Base-by-base conservation (phyloP, 1,140 invertebrate genomes). In the Linepithema humile region DNA sequence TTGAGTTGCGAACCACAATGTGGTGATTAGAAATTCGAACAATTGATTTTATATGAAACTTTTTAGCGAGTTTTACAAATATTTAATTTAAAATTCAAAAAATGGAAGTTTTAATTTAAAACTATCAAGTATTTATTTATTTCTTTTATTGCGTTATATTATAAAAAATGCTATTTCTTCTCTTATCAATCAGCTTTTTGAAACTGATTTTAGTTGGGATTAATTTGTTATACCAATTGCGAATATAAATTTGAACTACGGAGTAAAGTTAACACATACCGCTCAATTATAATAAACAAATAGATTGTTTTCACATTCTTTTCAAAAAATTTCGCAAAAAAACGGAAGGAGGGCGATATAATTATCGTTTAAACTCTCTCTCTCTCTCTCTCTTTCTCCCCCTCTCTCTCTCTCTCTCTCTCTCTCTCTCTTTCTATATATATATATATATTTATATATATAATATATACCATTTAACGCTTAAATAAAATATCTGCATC, bases 401-500 rank as follows among this genome's bases (percentile, higher is more conserved):
- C 45, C 20, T 45, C 40, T 45, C 38, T 45, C 26, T 23, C n/a
- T n/a, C n/a, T n/a, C n/a, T n/a, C 50, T 23, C 23, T 70, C 45
- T n/a, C 50, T 50, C 45, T 50, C 20, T 70, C 67, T 70, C 26
- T 60, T n/a, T 55, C 20, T 72, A 60, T 60, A 59, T 4, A 60
- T 50, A 65, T 45, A 62, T 62, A 26, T 26, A 35, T 26, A 62
- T 20, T 65, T 65, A 64, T 75, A 83, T 83, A 74, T 72, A 23
- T 80, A 62, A 69, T 85, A 73, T 83, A 17, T 69, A 65, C 15
- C 72, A 65, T 80, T 91, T 73, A 91, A 90, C 90, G 85, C 72
- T 91, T 87, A 86, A 91, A 92, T 92, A 91, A 92, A 92, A 92
- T 91, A 91, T 93, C 75, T 90, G 86, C 85, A 89, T 89, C 82